phyloP scores from a whole-genome alignment of 2,888 invertebrate genomes.

The Priapulus caudatus region DNA sequence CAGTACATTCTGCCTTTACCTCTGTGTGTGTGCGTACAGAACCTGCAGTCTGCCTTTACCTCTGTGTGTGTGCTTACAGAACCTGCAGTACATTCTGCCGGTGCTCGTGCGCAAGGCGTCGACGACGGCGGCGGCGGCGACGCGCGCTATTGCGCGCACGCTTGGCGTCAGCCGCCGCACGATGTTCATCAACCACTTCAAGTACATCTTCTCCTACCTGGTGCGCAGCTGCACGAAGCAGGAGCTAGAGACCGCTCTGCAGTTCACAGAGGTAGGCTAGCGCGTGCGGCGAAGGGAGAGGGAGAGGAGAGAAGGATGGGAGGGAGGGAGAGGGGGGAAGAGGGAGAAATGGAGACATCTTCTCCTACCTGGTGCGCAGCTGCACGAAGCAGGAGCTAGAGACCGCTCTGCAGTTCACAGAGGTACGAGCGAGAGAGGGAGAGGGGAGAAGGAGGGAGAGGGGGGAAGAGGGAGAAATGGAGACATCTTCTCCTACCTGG shows the following conservation, averaged over 20 bases:
- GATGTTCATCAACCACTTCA: too few species aligned
- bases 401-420: slow-evolving; percentile 30
- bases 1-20: too few species aligned
- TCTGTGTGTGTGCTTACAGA: too few species aligned
- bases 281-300: neutral
- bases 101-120: neutral
- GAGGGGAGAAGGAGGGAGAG: neutral
- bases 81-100: neutral
- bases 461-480: slow-evolving; percentile 1
- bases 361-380: slow-evolving; percentile 36
- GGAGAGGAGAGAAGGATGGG: neutral
- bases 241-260: slow-evolving; percentile 31
- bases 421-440: slow-evolving; percentile 14
- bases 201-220: slow-evolving; percentile 38
- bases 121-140: neutral
- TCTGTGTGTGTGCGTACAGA: too few species aligned
- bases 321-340: slow-evolving; percentile 3
- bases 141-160: too few species aligned
- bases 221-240: slow-evolving; percentile 30
- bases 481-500: slow-evolving; percentile 37
- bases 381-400: slow-evolving; percentile 31
- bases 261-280: slow-evolving; percentile 34
- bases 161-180: too few species aligned
- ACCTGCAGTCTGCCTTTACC: too few species aligned
- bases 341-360: slow-evolving; percentile 26